phyloP scores from a whole-genome alignment of 2,113 vertebrate genomes.

The Pan troglodytes region NHGRI_mPanTro3-v2.1_pri NC_072408.2:94075501-94076000 shows the following conservation, averaged over 20 bases:
- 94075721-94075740: neutral
- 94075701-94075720: neutral
- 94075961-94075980: neutral
- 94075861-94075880: neutral
- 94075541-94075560: neutral
- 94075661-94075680: neutral
- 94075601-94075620: neutral
- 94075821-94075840: neutral
- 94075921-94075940: neutral
- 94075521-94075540: neutral
- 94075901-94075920: neutral
- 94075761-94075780: neutral
- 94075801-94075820: neutral
- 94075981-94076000: neutral
- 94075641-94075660: neutral
- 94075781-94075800: neutral
- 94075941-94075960: neutral
- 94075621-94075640: neutral
- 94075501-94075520: neutral
- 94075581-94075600: neutral
- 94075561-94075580: neutral
- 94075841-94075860: neutral
- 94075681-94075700: neutral
- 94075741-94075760: neutral
- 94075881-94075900: neutral